Percentiles rank a stretch among this genome's conserved stretches.
Conservation (phyloP, 92 coral and sea anemone species). For the Zoanthus gigantus region DNA sequence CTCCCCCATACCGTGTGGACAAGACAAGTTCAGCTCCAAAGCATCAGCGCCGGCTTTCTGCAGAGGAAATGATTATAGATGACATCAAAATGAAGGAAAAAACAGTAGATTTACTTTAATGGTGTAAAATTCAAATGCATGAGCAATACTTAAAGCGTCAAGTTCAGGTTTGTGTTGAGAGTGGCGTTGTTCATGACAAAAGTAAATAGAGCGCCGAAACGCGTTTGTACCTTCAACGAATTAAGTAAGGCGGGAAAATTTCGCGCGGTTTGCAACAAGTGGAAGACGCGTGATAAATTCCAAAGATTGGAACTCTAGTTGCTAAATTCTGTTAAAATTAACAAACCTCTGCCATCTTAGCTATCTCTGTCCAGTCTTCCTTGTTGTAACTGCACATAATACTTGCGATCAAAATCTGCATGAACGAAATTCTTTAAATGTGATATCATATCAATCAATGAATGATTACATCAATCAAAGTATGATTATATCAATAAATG, state of each 20-base stretch:
- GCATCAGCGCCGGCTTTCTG: conserved; percentile 98
- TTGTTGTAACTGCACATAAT: conserved; percentile 96
- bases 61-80: neutral
- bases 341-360: conserved; percentile 91
- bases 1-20: conserved; percentile 99
- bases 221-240: no score
- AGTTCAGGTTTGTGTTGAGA: no score
- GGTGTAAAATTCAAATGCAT: neutral
- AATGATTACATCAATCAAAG: neutral
- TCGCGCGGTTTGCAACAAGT: no score
- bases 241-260: no score
- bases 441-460: neutral
- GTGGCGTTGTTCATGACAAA: no score
- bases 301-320: no score
- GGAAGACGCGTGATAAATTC: no score
- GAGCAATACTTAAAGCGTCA: no score
- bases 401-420: conserved; percentile 89
- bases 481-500: no score
- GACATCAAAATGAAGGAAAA: neutral
- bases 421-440: neutral
- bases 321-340: neutral
- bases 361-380: conserved; percentile 95
- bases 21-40: conserved; percentile 92
- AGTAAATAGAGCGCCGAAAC: no score
- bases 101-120: neutral